phyloP scores from a whole-genome alignment of 37 sponge, comb jelly and placozoan species.

The Dysidea cf. avara region DNA sequence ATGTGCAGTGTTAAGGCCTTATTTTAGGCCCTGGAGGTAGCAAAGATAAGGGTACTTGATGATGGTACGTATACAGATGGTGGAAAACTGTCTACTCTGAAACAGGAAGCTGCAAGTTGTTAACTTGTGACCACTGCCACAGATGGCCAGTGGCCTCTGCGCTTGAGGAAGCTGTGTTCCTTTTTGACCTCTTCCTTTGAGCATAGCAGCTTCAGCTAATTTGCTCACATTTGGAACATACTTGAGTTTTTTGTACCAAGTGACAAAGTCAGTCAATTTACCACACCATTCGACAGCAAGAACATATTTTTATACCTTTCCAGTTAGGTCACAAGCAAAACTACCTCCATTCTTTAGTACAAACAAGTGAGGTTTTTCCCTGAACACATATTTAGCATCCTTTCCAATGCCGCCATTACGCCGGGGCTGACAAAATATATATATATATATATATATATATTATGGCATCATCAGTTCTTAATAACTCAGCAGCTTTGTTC shows the following conservation, averaged over 20 bases:
- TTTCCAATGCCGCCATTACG: constrained; percentile 12
- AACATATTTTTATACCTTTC: constrained; percentile 21
- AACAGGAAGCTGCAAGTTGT: too few species aligned
- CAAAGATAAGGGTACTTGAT: too few species aligned
- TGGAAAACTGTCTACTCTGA: too few species aligned
- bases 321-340: constrained; percentile 42
- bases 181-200: constrained; percentile 27
- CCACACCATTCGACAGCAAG: constrained; percentile 1
- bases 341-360: constrained; percentile 24
- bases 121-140: too few species aligned
- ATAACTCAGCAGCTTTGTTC: constrained; percentile 41
- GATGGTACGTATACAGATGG: too few species aligned
- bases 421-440: constrained; percentile 35
- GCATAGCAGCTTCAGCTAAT: constrained; percentile 19
- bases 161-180: constrained; percentile 13
- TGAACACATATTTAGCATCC: constrained; percentile 38
- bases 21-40: too few species aligned
- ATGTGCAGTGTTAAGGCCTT: too few species aligned
- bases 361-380: constrained; percentile 35
- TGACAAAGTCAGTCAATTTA: constrained; percentile 21
- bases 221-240: constrained; percentile 33
- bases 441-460: too few species aligned
- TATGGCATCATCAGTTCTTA: constrained; percentile 26
- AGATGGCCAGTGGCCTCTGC: too few species aligned
- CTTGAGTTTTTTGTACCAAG: constrained; percentile 1